Evolutionary conservation across 2,113 vertebrate species (phyloP).

Genomic region (Nannobrachium achirus): DNA sequence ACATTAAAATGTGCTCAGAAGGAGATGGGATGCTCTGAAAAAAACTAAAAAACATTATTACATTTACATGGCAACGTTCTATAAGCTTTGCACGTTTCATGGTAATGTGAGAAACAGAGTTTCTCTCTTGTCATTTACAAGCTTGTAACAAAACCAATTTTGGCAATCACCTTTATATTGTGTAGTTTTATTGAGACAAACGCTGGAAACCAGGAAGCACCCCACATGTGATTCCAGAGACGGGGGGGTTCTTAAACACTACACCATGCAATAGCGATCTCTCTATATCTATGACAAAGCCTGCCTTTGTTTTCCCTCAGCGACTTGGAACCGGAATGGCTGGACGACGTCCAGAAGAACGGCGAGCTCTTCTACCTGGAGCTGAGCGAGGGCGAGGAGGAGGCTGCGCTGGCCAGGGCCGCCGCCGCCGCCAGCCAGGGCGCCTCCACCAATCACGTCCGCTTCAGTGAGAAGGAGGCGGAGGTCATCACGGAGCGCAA

Average conservation of each 20-base stretch:
- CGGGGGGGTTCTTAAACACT: neutral
- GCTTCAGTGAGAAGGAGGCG: slow-evolving; percentile 90
- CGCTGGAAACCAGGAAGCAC: too few species aligned
- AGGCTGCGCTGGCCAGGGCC: slow-evolving; percentile 77
- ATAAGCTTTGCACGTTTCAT: neutral
- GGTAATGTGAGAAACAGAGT: neutral
- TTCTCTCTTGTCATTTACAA: neutral
- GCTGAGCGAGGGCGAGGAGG: slow-evolving; percentile 92
- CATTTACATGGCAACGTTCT: neutral
- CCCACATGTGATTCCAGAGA: too few species aligned
- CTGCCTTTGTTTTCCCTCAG: slow-evolving; percentile 69
- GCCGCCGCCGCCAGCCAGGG: slow-evolving; percentile 65
- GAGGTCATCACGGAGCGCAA: slow-evolving; percentile 86
- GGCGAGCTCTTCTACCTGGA: slow-evolving; percentile 97
- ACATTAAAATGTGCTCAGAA: neutral
- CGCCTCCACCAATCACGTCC: slow-evolving; percentile 85
- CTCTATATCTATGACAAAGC: neutral
- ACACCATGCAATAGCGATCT: neutral
- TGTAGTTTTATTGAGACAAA: neutral
- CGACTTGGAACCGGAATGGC: slow-evolving; percentile 94
- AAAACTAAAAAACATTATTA: neutral
- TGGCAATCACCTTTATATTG: neutral
- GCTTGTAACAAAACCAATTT: neutral
- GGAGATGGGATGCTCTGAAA: neutral
- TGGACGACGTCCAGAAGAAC: slow-evolving; percentile 91